phyloP scores from a whole-genome alignment of 2,113 vertebrate genomes.

The Rousettus leschenaultii region DNA sequence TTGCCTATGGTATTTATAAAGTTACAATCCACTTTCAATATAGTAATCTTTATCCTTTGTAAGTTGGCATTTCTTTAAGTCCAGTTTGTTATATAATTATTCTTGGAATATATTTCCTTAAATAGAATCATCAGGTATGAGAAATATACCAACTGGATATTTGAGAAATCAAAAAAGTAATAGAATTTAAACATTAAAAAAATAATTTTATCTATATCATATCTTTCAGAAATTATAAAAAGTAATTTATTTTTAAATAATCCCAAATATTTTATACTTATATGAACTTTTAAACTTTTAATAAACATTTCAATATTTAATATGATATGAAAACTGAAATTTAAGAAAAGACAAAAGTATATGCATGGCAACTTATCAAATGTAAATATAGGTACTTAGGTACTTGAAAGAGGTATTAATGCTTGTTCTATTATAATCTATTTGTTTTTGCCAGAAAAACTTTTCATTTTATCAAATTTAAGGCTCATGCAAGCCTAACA shows the following conservation, averaged over 20 bases:
- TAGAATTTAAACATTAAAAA: not conserved
- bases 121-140: not conserved
- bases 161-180: not conserved
- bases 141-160: not conserved
- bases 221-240: not conserved
- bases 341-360: not conserved
- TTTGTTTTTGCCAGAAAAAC: not conserved
- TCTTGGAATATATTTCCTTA: not conserved
- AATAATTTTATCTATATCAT: not conserved
- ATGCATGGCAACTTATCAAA: not conserved
- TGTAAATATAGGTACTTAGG: not conserved
- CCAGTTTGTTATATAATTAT: not conserved
- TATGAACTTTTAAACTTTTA: not conserved
- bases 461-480: slow-evolving; percentile 6
- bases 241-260: not conserved
- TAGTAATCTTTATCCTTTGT: not conserved
- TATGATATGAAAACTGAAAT: not conserved
- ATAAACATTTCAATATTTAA: not conserved
- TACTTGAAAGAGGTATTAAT: not conserved
- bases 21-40: not conserved
- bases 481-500: not conserved
- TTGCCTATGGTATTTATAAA: not conserved
- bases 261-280: not conserved
- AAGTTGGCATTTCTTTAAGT: not conserved
- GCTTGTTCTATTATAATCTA: not conserved